Percentiles rank a stretch among this genome's conserved stretches.
phyloP scores from a whole-genome alignment of 2,888 invertebrate genomes.

The Oxyteleia sp. region DNA sequence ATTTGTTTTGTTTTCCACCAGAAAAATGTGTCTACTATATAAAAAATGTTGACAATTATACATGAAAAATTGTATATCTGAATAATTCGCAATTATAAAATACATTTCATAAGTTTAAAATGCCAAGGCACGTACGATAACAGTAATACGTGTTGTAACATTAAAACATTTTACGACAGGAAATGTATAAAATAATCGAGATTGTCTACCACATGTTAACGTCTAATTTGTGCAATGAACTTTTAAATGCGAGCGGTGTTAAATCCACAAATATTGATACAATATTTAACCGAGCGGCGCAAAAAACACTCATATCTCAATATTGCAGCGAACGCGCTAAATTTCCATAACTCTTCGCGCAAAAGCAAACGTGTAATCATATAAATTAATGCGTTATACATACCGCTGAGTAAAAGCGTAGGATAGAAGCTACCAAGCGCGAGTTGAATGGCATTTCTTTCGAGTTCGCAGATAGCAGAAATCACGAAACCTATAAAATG shows the following conservation, averaged over 20 bases:
- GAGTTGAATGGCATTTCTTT: slow-evolving; percentile 96
- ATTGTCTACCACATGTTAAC: slow-evolving; percentile 3
- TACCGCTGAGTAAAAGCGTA: slow-evolving; percentile 94
- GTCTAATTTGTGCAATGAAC: slow-evolving; percentile 13
- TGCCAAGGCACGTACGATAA: background rate
- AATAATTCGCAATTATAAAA: too few relatives aligned
- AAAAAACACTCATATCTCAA: slow-evolving; percentile 8
- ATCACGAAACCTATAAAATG: slow-evolving; percentile 92
- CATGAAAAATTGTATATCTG: too few relatives aligned
- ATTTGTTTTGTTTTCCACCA: too few relatives aligned
- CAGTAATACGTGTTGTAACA: slow-evolving; percentile 9
- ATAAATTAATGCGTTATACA: slow-evolving; percentile 77
- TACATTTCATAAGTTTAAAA: background rate
- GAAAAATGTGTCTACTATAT: too few relatives aligned
- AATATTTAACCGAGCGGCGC: background rate
- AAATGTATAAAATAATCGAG: slow-evolving; percentile 16
- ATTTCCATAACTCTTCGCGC: slow-evolving; percentile 37
- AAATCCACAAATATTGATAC: slow-evolving; percentile 6
- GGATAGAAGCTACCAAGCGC: slow-evolving; percentile 98
- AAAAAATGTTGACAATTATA: too few relatives aligned
- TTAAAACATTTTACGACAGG: slow-evolving; percentile 24
- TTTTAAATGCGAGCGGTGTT: background rate
- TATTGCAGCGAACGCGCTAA: slow-evolving; percentile 20
- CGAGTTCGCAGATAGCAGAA: slow-evolving; percentile 96
- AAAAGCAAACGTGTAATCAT: slow-evolving; percentile 43